Base-by-base conservation (phyloP, 2,888 invertebrate genomes). In the Cryptops parisi region DNA sequence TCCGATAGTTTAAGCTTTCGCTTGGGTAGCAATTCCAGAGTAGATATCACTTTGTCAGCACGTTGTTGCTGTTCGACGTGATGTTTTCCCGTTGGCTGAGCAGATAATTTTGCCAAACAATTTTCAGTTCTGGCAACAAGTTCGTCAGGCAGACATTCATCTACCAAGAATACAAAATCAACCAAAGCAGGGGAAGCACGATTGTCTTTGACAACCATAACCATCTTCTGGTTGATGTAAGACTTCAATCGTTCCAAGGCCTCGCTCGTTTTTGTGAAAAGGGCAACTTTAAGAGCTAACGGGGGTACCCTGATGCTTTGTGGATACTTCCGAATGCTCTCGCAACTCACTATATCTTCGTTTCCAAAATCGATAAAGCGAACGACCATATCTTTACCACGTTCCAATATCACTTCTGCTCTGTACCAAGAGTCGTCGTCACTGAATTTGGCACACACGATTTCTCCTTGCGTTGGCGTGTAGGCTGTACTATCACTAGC, bases 351-450 rank as follows among this genome's bases (percentile, higher is more conserved):
- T 5, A 9, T n/a, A n/a, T 23, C 47, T 26, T 46, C 25, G 19
- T 46, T 46, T 9, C 47, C 47, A 15, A 15, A 46, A 26, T 46
- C 47, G 27, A 46, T 46, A 46, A 46, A 46, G 2, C 25, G 19
- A 9, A 46, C 47, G 1, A 27, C 47, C 5, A n/a, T 15, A 3
- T 44, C 45, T 17, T 22, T 6, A 12, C 21, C 47, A n/a, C 21
- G n/a, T 12, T 12, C 12, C n/a, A n/a, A n/a, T 2, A 2, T 6
- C 2, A 46, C 26, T 25, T 46, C 47, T 1, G 26, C 47, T 2
- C 47, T 17, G n/a, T 46, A 46, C 47, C 25, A 25, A 3, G 21
- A 6, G 4, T n/a, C 2, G 12, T 24, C 25, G 1, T 12, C 24
- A 21, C 17, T 25, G 47, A 19, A 46, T 19, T 24, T 46, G 3